Percentiles rank a stretch among this genome's conserved stretches.
Conservation (phyloP, 2,113 vertebrate species). For the Furnarius figulus region DNA sequence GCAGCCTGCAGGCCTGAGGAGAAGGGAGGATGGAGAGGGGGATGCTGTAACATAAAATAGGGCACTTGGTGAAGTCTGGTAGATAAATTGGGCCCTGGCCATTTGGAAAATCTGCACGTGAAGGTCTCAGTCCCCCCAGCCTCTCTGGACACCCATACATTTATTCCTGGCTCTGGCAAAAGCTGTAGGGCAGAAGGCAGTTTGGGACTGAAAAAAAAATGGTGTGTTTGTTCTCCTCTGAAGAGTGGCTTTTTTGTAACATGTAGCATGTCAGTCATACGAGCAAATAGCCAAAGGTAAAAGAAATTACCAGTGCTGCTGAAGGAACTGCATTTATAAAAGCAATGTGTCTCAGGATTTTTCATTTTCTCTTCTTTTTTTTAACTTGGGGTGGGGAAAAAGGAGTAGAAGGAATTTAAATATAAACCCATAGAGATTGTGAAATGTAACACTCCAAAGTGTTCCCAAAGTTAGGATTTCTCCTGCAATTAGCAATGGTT, state of each 20-base stretch:
- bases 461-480: neutral
- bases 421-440: neutral
- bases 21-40: accelerated
- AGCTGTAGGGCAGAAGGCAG: neutral
- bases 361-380: constrained; percentile 23
- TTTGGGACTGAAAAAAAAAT: neutral
- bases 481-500: neutral
- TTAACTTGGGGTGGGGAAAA: neutral
- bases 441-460: neutral
- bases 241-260: neutral
- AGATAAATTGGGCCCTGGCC: neutral
- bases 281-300: constrained; percentile 51
- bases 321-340: constrained; percentile 22
- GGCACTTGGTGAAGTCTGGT: neutral
- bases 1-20: neutral
- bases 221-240: neutral
- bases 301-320: constrained; percentile 1
- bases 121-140: neutral
- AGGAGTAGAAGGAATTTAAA: neutral
- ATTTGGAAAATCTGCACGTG: neutral
- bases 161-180: neutral
- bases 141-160: neutral
- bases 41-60: neutral
- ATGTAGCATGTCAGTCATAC: neutral
- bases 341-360: neutral